Base-by-base conservation (phyloP, 2,113 vertebrate species). In the Megaleporinus macrocephalus region DNA sequence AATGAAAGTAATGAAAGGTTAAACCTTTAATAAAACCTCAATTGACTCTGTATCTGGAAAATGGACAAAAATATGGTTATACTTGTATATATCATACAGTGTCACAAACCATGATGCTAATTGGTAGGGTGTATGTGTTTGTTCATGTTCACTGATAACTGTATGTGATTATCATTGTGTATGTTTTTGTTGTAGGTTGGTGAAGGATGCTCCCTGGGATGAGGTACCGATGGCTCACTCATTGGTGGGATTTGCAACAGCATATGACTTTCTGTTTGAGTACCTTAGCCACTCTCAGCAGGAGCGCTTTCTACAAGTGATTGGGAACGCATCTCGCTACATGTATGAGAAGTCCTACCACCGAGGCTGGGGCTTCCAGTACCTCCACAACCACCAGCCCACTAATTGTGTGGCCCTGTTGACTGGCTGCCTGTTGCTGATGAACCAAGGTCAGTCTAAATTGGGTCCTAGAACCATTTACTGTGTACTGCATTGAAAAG, bases 401-500 rank as follows among this genome's bases (percentile, higher is more conserved):
- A 99, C 98, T 91, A 99, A 99, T 93, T 99, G 98, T 81, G 96
- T 99, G 91, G 98, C 98, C 78, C 93, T 99, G 81, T 94, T 99
- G 79, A 96, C 97, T 12, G 98, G 97, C 86, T 98, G 96, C 86
- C 94, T 99, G 13, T 91, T 99, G 80, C 94, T 98, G 86, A 98
- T 99, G 96, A 97, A 96, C 87, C 97, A 99, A 96, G 98, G 98
- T 99, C 79, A 74, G 92, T 92, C 3, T 75, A 16, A n/a, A 26
- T 20, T 4, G 24, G 27, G 0, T 10, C 10, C 18, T n/a, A 22
- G 27, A 24, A 30, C 70, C 49, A 76, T 10, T 36, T 30, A 70
- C 20, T 51, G 65, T 65, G 27, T 68, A 36, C 27, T 18, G 6
- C 14, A 16, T 15, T 44, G 9, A 11, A 36, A 36, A 36, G 3